Percentiles rank a stretch among this genome's conserved stretches.
These are phyloP conservation scores for Ophiodon elongatus DNA, from an alignment of 2,113 vertebrate genomes.

Conservation along the genomic window DNA sequence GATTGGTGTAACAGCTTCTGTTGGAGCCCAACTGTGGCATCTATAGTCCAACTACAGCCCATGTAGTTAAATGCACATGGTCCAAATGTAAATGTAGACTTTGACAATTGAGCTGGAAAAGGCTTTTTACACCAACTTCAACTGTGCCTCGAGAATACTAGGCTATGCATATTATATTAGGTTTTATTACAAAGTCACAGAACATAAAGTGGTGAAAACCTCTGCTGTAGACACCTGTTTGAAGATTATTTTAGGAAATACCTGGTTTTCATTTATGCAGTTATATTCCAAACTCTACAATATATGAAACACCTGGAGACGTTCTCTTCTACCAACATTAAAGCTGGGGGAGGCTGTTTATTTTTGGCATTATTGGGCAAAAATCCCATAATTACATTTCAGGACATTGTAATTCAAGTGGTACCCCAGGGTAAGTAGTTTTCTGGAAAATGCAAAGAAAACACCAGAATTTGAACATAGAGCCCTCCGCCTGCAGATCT, in stretches of 20 bases:
- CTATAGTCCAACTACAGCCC: neutral
- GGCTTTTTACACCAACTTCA: neutral
- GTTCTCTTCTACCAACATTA: constrained; percentile 18
- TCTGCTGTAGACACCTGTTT: constrained; percentile 13
- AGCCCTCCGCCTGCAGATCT: no score
- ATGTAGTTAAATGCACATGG: neutral
- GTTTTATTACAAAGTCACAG: neutral
- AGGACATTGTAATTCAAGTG: neutral
- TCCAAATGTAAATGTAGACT: neutral
- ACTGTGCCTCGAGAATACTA: constrained; percentile 19
- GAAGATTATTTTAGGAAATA: constrained; percentile 10
- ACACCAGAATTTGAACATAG: no score
- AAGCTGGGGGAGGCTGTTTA: neutral
- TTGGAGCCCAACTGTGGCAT: constrained; percentile 3
- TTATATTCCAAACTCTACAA: constrained; percentile 17
- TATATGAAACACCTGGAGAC: constrained; percentile 49
- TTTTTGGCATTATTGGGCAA: neutral
- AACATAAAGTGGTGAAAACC: neutral
- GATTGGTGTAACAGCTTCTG: neutral
- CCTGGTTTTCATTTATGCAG: constrained; percentile 32
- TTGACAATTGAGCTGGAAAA: constrained; percentile 2
- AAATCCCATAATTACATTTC: neutral
- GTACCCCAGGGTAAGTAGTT: neutral
- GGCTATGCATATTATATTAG: neutral
- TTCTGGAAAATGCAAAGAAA: neutral